Evolutionary conservation across 92 coral and sea anemone genomes (phyloP).

Genomic region (Meandrina meandrites): DNA sequence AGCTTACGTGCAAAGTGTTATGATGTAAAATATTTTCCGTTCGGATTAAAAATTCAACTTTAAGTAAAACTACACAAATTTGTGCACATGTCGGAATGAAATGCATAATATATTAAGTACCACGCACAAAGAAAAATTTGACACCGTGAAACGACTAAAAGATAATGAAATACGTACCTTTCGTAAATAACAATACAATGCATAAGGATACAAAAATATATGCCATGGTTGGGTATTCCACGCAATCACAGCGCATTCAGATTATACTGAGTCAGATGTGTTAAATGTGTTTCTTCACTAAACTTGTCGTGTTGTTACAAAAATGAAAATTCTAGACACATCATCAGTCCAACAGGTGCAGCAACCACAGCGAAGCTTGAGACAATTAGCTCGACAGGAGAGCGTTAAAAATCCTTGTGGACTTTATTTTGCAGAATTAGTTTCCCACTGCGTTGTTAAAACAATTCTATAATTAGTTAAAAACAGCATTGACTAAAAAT

Average conservation of each 20-base stretch:
- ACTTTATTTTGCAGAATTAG: not conserved
- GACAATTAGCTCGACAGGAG: not conserved
- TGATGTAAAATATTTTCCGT: not conserved
- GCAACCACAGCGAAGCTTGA: not conserved
- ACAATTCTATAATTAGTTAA: not conserved
- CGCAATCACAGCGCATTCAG: not conserved
- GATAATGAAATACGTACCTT: not conserved
- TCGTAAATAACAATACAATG: not conserved
- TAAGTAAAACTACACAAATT: not conserved
- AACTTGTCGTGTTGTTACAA: not conserved
- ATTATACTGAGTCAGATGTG: not conserved
- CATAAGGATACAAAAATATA: not conserved
- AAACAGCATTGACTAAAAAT: not conserved
- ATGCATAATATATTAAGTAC: not conserved
- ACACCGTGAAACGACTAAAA: not conserved
- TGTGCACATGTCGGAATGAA: not conserved
- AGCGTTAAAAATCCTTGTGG: not conserved
- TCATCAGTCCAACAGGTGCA: not conserved
- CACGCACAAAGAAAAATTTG: no score
- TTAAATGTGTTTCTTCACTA: not conserved
- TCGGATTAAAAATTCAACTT: not conserved
- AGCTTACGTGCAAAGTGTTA: not conserved
- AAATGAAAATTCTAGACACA: not conserved
- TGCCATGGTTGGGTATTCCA: not conserved
- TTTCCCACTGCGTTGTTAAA: not conserved